Base-by-base conservation (phyloP, 2,797 vertebrate species). In the Fistularia commersonii region DNA sequence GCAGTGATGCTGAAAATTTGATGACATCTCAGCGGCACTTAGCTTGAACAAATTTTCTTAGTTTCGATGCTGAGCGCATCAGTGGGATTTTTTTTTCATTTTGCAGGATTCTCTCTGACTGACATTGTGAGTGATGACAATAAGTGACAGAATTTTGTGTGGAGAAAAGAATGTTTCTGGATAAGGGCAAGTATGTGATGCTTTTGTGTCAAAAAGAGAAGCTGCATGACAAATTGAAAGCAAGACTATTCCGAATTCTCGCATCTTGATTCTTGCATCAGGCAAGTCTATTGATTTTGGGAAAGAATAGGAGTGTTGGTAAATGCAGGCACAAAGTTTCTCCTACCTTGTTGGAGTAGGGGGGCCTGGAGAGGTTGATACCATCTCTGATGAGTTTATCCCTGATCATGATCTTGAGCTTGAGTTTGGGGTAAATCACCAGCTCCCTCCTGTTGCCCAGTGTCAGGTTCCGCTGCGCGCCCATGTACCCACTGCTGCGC, bases 351-450 rank as follows among this genome's bases (percentile, higher is more conserved):
- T 94, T 92, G 52, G 95, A 94, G 77, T 93, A 98, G 0, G 97
- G 95, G 0, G 89, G 89, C 71, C 91, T 94, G 55, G 94, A 91
- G 43, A 98, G 91, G 82, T 96, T 93, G 86, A 97, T 89, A 58
- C 93, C 94, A 54, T 98, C 95, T 56, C 94, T 90, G 73, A 95
- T 88, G 40, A 98, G 94, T 82, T 98, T 98, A 89, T 98, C 96
- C 85, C 95, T 90, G 77, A 98, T 95, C 95, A 98, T 95, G 79
- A 99, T 98, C 90, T 98, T 99, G 80, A 98, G 89, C 82, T 95
- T 96, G 67, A 98, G 87, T 43, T 93, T 92, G 48, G 96, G 96
- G 77, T 92, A 97, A 55, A 92, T 85, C 50, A 89, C 82, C 83
- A 90, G 85, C 76, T 94, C 93, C 83, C 86, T 90, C 69, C 85